Evolutionary conservation across 1,140 invertebrate species (phyloP), one percentile per base, ranked within the genome.

Genomic region (Leguminivora glycinivorella): DNA sequence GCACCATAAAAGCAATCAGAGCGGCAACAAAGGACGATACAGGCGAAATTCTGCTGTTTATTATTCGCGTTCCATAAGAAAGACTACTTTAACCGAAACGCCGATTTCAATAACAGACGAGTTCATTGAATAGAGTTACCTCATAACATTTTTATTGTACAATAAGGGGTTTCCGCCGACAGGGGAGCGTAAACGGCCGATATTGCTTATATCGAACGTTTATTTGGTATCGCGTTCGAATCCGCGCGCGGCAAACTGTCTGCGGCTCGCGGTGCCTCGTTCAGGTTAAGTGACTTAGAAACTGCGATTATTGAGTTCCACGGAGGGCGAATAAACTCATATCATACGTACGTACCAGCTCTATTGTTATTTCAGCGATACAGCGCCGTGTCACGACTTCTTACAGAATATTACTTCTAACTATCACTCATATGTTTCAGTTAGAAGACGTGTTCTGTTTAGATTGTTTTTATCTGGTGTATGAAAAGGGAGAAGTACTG

Each of bases 71-170:
- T 77, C 79, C 77, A 80, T 79, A 85, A 82, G 81, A 83, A 85
- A 81, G 73, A 76, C 72, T 84, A 84, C 83, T 83, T 84, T 83
- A 80, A 82, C 78, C 78, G 75, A 85, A 86, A 84, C 79, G 72
- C 77, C 74, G 88, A 84, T 89, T 86, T 84, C 85, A 89, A 89
- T 90, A 89, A 87, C 82, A 75, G 80, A 76, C 76, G 78, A 81
- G 80, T 85, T 86, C 85, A 88, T 87, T 90, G 81, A 89, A 89
- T 87, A 87, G 80, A 84, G 83, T 88, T 84, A 87, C 82, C 88
- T 90, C 87, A 82, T 89, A 89, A 88, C 84, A 85, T 89, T 90
- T 90, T 90, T 88, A 90, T 89, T 87, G 85, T 85, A 86, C 85
- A 83, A 86, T 87, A 86, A 84, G 86, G 83, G 78, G 80, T 80